Conservation (phyloP, 2,113 vertebrate species). For the Toxotes jaculatrix region DNA sequence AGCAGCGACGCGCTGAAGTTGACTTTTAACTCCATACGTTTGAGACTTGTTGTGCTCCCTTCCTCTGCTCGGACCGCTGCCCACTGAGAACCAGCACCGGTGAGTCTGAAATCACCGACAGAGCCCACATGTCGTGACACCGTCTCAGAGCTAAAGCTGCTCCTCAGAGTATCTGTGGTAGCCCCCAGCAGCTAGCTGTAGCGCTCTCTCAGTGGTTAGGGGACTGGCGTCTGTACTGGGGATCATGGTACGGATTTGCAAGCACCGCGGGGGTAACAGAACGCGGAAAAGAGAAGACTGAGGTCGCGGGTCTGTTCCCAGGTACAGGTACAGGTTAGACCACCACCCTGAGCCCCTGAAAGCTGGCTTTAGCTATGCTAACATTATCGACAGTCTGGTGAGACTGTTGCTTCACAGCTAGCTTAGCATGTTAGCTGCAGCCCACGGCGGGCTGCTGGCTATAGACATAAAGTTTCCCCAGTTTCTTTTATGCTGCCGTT, state of each 20-base stretch:
- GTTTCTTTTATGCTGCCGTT: background rate
- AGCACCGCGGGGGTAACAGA: background rate
- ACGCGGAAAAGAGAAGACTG: background rate
- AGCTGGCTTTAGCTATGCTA: slow-evolving; percentile 29
- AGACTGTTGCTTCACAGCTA: slow-evolving; percentile 29
- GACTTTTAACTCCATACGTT: slow-evolving; percentile 49
- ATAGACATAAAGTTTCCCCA: background rate
- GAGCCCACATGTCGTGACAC: background rate
- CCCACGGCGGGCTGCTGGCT: background rate
- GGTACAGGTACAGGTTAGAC: background rate
- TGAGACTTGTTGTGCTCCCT: background rate
- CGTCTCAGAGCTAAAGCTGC: background rate
- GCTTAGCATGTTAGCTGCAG: slow-evolving; percentile 31
- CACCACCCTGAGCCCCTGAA: background rate
- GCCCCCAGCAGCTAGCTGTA: slow-evolving; percentile 39
- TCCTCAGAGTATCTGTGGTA: slow-evolving; percentile 29
- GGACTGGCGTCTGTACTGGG: background rate
- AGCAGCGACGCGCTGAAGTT: slow-evolving; percentile 59
- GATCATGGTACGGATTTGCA: background rate
- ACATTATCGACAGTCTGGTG: slow-evolving; percentile 8
- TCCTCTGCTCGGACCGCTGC: background rate
- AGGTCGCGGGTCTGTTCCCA: background rate
- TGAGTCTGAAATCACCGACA: slow-evolving; percentile 36
- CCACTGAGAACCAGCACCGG: background rate
- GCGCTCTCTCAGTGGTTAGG: background rate